phyloP scores from a whole-genome alignment of 2,113 vertebrate genomes.

The Pavo muticus region DNA sequence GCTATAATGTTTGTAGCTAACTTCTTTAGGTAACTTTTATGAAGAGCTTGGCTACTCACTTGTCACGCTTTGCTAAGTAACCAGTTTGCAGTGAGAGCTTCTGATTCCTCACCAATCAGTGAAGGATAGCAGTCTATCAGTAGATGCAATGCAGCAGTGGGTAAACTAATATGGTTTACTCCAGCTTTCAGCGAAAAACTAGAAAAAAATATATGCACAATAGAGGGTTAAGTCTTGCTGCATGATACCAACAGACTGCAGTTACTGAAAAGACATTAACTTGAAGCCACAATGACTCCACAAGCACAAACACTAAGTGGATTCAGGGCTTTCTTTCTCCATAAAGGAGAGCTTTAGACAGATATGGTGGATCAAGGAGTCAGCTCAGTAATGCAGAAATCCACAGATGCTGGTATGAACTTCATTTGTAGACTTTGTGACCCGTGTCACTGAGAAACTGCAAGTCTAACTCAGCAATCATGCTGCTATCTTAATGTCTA shows the following conservation, averaged over 20 bases:
- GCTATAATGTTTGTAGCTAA: neutral
- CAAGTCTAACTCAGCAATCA: neutral
- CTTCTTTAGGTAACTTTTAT: neutral
- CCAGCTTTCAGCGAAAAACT: neutral
- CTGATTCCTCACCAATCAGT: neutral
- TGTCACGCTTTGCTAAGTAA: neutral
- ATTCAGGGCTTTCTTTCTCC: neutral
- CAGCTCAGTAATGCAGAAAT: neutral
- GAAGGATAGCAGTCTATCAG: neutral
- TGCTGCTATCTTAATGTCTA: neutral
- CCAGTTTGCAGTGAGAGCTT: neutral
- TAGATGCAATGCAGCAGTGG: rapidly evolving
- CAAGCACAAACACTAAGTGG: neutral
- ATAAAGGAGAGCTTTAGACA: neutral
- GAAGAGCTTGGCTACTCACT: neutral
- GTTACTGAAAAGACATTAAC: neutral
- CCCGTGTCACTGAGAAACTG: neutral
- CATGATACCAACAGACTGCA: neutral
- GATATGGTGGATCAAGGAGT: neutral
- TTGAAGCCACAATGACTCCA: neutral
- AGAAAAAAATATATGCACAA: neutral
- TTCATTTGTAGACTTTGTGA: neutral
- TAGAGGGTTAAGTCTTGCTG: neutral
- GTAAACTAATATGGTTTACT: neutral
- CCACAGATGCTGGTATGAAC: neutral